phyloP scores from a whole-genome alignment of 2,797 vertebrate genomes.

The Gymnoscopelus braueri region DNA sequence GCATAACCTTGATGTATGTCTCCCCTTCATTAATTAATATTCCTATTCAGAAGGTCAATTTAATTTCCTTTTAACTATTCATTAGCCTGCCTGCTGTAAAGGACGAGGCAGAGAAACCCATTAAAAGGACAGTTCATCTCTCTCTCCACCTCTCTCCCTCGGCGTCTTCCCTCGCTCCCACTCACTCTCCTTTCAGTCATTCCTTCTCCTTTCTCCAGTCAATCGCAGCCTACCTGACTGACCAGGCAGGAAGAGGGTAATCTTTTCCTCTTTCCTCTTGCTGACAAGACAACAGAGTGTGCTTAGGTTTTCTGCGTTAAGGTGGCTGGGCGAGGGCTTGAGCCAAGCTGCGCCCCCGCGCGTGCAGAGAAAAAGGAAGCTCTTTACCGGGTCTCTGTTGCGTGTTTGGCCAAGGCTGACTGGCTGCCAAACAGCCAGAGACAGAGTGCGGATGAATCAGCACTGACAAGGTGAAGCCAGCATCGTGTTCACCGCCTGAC shows the following conservation, averaged over 20 bases:
- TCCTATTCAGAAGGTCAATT: conserved; percentile 80
- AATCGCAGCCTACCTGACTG: background rate
- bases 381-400: conserved; percentile 58
- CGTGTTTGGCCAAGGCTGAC: conserved; percentile 71
- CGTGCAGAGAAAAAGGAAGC: conserved; percentile 36
- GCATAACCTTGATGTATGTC: conserved; percentile 64
- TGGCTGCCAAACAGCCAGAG: conserved; percentile 74
- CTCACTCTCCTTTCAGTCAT: background rate
- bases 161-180: background rate
- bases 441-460: conserved; percentile 71
- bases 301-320: conserved; percentile 40
- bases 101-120: conserved; percentile 38
- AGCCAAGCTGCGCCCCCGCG: conserved; percentile 28
- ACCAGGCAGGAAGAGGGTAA: too few relatives aligned
- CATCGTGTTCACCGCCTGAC: conserved; percentile 65
- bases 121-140: conserved; percentile 49
- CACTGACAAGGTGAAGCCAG: conserved; percentile 72
- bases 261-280: conserved; percentile 28
- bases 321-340: conserved; percentile 21
- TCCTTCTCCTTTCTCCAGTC: background rate
- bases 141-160: background rate
- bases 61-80: conserved; percentile 78
- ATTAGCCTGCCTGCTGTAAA: conserved; percentile 63
- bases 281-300: conserved; percentile 21
- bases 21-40: conserved; percentile 75